Conservation (phyloP, 2,888 invertebrate genomes). For the Diadegma fenestrale region DNA sequence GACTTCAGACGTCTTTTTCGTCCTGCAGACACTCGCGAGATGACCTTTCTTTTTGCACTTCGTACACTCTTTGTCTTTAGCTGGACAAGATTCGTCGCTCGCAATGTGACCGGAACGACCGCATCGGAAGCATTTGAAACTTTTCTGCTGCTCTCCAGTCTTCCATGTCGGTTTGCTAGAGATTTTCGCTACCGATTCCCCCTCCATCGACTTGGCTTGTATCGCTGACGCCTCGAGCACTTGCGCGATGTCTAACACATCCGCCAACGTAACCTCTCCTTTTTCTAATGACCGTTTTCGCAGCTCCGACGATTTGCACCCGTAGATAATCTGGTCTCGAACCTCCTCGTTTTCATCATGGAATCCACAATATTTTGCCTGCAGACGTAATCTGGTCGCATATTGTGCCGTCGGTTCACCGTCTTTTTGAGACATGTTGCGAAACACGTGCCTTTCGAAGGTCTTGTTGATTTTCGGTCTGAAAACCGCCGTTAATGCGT, state of each 20-base stretch:
- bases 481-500: slow-evolving; percentile 53
- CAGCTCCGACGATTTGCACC: slow-evolving; percentile 67
- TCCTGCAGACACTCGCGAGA: slow-evolving; percentile 69
- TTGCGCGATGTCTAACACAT: slow-evolving; percentile 67
- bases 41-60: slow-evolving; percentile 72
- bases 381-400: slow-evolving; percentile 53
- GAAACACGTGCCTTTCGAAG: slow-evolving; percentile 66
- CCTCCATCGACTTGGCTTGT: slow-evolving; percentile 39
- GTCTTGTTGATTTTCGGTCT: slow-evolving; percentile 59
- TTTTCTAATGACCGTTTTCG: slow-evolving; percentile 64
- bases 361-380: slow-evolving; percentile 63
- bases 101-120: slow-evolving; percentile 61
- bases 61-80: slow-evolving; percentile 69
- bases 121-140: slow-evolving; percentile 64
- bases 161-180: slow-evolving; percentile 26
- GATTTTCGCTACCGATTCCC: slow-evolving; percentile 25
- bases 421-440: slow-evolving; percentile 42
- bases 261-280: slow-evolving; percentile 64
- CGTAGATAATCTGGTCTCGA: slow-evolving; percentile 61
- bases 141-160: slow-evolving; percentile 24
- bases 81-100: slow-evolving; percentile 70
- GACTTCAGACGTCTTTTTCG: slow-evolving; percentile 28
- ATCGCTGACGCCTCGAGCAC: slow-evolving; percentile 63
- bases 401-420: slow-evolving; percentile 53
- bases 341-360: slow-evolving; percentile 48